Conservation (phyloP, 2,113 vertebrate genomes). For the Lichenostomus cassidix region DNA sequence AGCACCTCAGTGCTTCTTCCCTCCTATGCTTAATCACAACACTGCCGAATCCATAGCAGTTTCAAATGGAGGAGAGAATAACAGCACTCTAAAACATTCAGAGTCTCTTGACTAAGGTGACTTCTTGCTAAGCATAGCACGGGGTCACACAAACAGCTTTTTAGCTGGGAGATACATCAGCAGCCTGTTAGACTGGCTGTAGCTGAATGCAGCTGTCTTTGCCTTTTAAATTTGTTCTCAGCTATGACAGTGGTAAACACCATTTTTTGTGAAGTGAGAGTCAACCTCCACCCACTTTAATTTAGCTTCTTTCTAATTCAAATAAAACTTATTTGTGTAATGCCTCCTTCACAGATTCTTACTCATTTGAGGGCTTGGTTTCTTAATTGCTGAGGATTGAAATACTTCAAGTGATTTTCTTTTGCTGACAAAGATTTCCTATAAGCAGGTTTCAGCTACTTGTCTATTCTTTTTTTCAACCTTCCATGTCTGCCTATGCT, state of each 20-base stretch:
- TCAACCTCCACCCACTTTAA: constrained; percentile 17
- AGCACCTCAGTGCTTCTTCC: background rate
- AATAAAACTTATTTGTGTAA: constrained; percentile 10
- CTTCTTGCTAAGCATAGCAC: background rate
- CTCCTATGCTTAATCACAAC: background rate
- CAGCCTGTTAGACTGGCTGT: background rate
- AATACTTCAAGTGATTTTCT: background rate
- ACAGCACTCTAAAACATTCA: background rate
- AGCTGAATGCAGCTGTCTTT: constrained; percentile 2
- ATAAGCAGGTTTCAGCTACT: background rate
- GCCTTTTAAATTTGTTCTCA: constrained; percentile 8
- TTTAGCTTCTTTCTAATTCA: constrained; percentile 29
- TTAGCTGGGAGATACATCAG: background rate
- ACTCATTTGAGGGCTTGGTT: background rate
- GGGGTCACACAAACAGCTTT: background rate
- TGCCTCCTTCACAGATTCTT: background rate
- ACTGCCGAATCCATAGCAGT: background rate
- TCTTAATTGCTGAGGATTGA: background rate
- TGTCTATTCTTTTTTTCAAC: background rate
- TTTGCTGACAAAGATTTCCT: background rate
- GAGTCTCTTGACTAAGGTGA: background rate
- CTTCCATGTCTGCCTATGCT: background rate
- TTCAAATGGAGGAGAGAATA: background rate
- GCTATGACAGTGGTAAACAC: constrained; percentile 5
- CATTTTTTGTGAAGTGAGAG: background rate